These are phyloP conservation scores for Coccyzus lansbergi DNA, from an alignment of 2,797 vertebrate species.

Conservation along the genomic window DNA sequence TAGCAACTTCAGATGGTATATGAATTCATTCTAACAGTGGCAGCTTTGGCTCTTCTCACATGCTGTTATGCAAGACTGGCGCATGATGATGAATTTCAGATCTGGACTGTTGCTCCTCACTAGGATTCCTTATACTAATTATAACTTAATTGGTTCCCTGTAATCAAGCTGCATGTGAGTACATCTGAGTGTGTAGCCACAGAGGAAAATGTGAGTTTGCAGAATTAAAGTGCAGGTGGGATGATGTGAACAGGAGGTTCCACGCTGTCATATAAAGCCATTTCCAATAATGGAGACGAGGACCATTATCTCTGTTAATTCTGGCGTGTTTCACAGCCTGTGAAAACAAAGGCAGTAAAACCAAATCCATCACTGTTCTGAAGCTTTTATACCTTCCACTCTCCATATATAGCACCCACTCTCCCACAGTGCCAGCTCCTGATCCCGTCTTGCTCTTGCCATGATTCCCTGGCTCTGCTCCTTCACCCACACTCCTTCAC, in stretches of 20 bases:
- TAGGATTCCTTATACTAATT: background rate
- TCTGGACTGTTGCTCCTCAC: background rate
- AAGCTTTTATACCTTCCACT: background rate
- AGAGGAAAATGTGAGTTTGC: background rate
- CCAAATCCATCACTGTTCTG: background rate
- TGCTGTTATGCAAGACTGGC: background rate
- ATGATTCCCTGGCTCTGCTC: rapidly evolving
- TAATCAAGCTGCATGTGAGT: background rate
- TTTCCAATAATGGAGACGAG: background rate
- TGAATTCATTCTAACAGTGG: background rate
- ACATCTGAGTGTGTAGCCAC: background rate
- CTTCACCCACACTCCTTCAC: background rate
- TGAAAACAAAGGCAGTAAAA: background rate
- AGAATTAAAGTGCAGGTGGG: background rate
- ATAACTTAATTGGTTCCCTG: background rate
- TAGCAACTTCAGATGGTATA: background rate
- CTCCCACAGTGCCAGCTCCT: background rate
- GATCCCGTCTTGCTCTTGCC: background rate
- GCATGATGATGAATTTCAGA: background rate
- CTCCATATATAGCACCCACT: background rate
- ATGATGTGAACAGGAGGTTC: background rate
- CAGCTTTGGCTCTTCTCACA: background rate
- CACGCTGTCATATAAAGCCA: background rate
- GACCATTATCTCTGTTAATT: background rate
- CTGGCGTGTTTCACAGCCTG: background rate